These are phyloP conservation scores for Sylvia atricapilla DNA, from an alignment of 2,113 vertebrate species.

Conservation along the genomic window DNA sequence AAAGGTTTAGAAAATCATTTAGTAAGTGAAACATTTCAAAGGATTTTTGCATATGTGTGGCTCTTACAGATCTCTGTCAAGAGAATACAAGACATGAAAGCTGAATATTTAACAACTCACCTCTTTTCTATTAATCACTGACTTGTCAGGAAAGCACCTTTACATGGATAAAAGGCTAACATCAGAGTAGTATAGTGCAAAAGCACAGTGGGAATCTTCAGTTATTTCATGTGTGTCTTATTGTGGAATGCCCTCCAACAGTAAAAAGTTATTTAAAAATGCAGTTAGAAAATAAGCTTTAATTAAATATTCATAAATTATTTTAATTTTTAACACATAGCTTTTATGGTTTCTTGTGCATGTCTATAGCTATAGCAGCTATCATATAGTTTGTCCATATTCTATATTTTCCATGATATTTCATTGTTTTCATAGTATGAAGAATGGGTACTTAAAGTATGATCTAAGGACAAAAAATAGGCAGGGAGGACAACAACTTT, in stretches of 20 bases:
- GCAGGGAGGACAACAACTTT: fast-evolving
- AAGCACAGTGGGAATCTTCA: background rate
- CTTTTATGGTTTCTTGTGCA: background rate
- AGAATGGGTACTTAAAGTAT: background rate
- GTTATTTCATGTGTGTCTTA: background rate
- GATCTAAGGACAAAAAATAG: background rate
- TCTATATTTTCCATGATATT: background rate
- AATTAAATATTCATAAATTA: background rate
- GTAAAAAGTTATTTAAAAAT: background rate
- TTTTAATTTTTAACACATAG: background rate
- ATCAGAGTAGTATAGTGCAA: background rate
- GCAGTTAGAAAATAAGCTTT: background rate
- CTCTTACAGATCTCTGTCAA: conserved; percentile 13
- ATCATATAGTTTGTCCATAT: background rate
- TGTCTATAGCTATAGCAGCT: background rate
- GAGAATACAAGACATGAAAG: conserved; percentile 9
- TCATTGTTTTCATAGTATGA: background rate
- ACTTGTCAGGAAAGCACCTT: background rate
- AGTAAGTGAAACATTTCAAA: background rate
- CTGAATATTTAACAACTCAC: conserved; percentile 36
- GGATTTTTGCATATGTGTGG: background rate
- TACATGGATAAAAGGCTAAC: background rate
- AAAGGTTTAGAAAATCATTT: background rate
- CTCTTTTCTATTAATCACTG: conserved; percentile 36
- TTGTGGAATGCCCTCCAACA: background rate